Base-by-base conservation (phyloP, 2,113 vertebrate species). In the Nyctibius bracteatus region DNA sequence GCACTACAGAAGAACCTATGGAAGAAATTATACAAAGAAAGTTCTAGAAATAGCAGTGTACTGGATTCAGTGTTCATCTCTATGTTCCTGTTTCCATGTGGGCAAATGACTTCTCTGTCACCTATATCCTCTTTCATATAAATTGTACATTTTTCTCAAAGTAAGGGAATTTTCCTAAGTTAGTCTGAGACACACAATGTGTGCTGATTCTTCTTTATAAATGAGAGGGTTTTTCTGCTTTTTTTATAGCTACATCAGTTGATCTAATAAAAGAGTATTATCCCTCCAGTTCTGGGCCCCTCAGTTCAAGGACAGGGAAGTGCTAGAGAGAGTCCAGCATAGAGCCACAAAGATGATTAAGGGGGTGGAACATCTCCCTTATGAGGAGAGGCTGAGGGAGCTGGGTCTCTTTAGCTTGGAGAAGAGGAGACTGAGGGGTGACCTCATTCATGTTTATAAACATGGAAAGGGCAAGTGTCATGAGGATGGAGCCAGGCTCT, bases 221-320 rank as follows among this genome's bases (percentile, higher is more conserved):
- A 1, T 0, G 0, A 47, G 19, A 55, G 25, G 51, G 10, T 28
- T 72, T 68, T 72, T 41, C 22, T 3, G 2, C 8, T 39, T 90
- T 83, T 73, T 31, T 84, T 7, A 46, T 54, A 75, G 39, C 46
- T 90, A 79, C 47, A 79, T 75, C 9, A 8, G 33, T 75, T 75
- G 28, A 71, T 35, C 31, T 66, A 87, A 78, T 37, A 81, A 59
- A 86, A 81, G 11, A 91, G 24, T 43, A 72, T 71, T 72, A 75
- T 87, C 19, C 19, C 30, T 72, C 35, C 19, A 80, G n/a, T n/a
- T n/a, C n/a, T n/a, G n/a, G n/a, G n/a, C n/a, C n/a, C n/a, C n/a
- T n/a, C n/a, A n/a, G n/a, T n/a, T n/a, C n/a, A n/a, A n/a, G n/a
- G n/a, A n/a, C n/a, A n/a, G n/a, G n/a, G n/a, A n/a, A n/a, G n/a